Evolutionary conservation across 2,113 vertebrate species (phyloP).

Genomic region (Anas platyrhynchos): DNA sequence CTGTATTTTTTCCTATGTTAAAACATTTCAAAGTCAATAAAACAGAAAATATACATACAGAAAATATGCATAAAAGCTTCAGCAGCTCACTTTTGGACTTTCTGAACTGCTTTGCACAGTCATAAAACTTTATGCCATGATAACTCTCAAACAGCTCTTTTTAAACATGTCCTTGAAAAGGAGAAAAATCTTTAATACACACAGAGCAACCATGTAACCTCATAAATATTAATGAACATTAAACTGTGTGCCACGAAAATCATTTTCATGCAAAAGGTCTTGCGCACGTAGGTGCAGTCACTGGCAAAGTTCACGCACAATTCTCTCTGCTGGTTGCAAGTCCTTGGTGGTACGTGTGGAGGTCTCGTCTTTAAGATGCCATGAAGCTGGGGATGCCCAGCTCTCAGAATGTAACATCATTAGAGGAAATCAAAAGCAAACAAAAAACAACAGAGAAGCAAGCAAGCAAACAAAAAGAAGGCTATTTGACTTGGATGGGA

Average conservation of each 20-base stretch:
- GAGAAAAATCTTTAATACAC: neutral
- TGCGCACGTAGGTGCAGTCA: neutral
- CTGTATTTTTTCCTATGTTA: neutral
- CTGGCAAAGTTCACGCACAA: neutral
- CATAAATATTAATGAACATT: conserved; percentile 6
- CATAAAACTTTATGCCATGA: neutral
- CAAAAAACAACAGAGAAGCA: neutral
- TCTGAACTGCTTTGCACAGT: neutral
- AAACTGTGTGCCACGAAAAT: neutral
- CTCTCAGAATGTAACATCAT: neutral
- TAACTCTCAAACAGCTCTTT: neutral
- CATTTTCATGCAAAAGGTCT: neutral
- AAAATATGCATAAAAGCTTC: neutral
- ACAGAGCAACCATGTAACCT: neutral
- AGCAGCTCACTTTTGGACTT: neutral
- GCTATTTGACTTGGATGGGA: neutral
- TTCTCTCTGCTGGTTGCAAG: neutral
- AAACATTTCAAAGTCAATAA: neutral
- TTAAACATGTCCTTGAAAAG: neutral
- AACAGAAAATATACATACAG: neutral
- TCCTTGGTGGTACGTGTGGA: neutral
- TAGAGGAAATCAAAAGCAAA: conserved; percentile 30
- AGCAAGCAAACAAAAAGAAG: neutral
- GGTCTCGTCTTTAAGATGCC: neutral
- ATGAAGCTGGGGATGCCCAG: neutral